Evolutionary conservation across 1,140 invertebrate species (phyloP).

Genomic region (Heterodera carotae): DNA sequence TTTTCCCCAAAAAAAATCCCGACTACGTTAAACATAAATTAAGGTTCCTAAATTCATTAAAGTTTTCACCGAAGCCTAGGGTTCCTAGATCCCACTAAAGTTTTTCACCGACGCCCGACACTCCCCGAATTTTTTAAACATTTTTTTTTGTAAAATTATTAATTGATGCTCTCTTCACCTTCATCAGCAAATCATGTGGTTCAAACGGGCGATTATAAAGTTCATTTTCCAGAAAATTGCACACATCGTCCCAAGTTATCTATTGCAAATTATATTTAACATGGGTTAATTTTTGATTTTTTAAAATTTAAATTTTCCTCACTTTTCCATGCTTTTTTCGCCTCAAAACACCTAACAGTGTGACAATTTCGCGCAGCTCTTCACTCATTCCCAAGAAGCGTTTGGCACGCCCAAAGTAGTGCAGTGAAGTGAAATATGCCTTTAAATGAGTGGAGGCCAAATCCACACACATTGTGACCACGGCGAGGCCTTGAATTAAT

Average conservation of each 20-base stretch:
- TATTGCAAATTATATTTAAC: constrained; percentile 45
- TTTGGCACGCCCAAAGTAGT: constrained; percentile 64
- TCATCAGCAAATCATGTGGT: constrained; percentile 65
- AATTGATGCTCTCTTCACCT: no score
- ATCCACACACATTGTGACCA: constrained; percentile 65
- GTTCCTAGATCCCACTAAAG: no score
- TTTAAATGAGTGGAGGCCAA: constrained; percentile 64
- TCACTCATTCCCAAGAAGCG: constrained; percentile 65
- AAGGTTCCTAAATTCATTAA: no score
- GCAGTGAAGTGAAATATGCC: constrained; percentile 64
- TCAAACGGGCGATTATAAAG: constrained; percentile 64
- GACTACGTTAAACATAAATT: no score
- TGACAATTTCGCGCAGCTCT: constrained; percentile 64
- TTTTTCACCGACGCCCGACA: no score
- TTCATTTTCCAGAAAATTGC: constrained; percentile 65
- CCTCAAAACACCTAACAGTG: constrained; percentile 62
- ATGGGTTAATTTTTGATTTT: constrained; percentile 20
- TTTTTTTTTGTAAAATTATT: constrained; percentile 4
- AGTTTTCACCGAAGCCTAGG: no score
- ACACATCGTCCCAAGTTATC: constrained; percentile 65
- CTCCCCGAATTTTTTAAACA: no score
- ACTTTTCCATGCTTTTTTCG: constrained; percentile 66
- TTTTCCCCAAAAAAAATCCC: no score
- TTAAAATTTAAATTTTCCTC: neutral
- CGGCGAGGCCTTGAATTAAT: constrained; percentile 59